Evolutionary conservation across 2,888 invertebrate genomes (phyloP).

Genomic region (Brachyptera risi): DNA sequence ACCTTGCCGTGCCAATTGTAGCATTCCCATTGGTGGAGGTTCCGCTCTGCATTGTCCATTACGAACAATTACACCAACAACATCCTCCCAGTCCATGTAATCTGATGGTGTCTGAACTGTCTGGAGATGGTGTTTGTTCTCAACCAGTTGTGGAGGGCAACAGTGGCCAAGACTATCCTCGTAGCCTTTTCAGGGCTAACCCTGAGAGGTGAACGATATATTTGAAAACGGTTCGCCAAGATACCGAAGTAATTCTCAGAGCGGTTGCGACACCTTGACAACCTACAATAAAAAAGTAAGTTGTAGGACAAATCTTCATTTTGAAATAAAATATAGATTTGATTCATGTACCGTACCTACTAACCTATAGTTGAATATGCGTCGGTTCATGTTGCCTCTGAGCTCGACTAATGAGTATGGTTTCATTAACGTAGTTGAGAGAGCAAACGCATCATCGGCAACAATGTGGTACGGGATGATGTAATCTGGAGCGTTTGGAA

Average conservation of each 20-base stretch:
- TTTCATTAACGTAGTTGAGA: neutral
- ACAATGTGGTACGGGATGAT: conserved; percentile 14
- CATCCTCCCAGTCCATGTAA: conserved; percentile 1
- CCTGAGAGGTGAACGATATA: neutral
- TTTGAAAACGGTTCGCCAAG: conserved; percentile 11
- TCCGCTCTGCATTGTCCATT: neutral
- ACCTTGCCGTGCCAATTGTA: conserved; percentile 4
- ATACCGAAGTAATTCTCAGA: conserved; percentile 10
- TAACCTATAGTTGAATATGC: conserved; percentile 21
- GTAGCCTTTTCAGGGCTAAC: neutral
- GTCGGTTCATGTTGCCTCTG: neutral
- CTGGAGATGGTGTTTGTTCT: neutral
- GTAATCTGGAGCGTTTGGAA: neutral
- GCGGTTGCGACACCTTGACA: conserved; percentile 4
- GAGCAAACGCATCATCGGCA: conserved; percentile 20
- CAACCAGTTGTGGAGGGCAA: conserved; percentile 9
- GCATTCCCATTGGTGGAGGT: neutral
- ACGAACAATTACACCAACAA: neutral
- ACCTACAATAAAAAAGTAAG: too few relatives aligned
- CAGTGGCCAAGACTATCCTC: neutral
- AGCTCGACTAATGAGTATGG: neutral
- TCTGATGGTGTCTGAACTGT: neutral
- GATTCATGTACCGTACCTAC: neutral
- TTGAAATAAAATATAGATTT: neutral
- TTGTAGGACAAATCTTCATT: too few relatives aligned